Evolutionary conservation across 1,140 invertebrate genomes (phyloP).

Genomic region (Plectus sambesii): DNA sequence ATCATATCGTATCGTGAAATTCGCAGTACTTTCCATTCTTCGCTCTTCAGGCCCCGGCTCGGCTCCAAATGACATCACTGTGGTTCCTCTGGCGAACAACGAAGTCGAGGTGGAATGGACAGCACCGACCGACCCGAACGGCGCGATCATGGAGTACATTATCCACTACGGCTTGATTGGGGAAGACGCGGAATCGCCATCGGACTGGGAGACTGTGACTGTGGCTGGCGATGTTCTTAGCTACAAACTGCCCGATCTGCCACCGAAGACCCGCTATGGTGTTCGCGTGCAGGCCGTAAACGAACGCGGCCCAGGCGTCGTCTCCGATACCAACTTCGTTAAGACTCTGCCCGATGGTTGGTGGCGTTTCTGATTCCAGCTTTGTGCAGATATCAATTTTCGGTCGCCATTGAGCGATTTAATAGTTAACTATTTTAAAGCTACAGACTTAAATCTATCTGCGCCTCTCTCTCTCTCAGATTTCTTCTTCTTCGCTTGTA

Average conservation of each 20-base stretch:
- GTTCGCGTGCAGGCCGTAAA: constrained; percentile 40
- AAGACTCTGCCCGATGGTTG: constrained; percentile 37
- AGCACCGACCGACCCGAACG: constrained; percentile 42
- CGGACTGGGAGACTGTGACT: constrained; percentile 32
- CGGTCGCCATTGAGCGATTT: too few species aligned
- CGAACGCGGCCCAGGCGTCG: constrained; percentile 39
- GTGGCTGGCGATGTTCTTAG: constrained; percentile 35
- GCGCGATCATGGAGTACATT: constrained; percentile 31
- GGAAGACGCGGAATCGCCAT: constrained; percentile 31
- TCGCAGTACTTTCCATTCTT: too few species aligned
- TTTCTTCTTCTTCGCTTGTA: too few species aligned
- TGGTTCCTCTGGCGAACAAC: constrained; percentile 33
- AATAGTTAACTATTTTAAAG: too few species aligned
- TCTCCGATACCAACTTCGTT: constrained; percentile 30
- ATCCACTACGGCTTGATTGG: constrained; percentile 36
- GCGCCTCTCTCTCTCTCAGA: too few species aligned
- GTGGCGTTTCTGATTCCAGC: too few species aligned
- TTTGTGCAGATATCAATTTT: too few species aligned
- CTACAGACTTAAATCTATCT: too few species aligned
- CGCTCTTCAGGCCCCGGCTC: constrained; percentile 40
- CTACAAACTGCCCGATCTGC: constrained; percentile 24
- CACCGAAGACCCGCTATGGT: constrained; percentile 37
- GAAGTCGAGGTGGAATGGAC: constrained; percentile 43
- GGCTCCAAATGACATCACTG: constrained; percentile 39
- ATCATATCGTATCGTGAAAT: too few species aligned